phyloP scores from a whole-genome alignment of 2,797 vertebrate species.

The Cyclura pinguis region DNA sequence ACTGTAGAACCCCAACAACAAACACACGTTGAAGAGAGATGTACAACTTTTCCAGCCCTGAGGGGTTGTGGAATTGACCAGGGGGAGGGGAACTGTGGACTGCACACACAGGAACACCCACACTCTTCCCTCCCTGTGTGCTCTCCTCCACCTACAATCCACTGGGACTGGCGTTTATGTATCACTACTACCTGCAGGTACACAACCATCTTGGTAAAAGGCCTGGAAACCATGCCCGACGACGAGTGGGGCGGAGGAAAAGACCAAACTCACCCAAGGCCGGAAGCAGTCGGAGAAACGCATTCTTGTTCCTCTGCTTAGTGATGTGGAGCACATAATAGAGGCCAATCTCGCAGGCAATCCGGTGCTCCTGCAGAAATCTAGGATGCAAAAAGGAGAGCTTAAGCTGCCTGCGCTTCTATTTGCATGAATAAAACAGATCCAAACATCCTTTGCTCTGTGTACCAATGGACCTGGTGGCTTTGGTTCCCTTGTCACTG shows the following conservation, averaged over 20 bases:
- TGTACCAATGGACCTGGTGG: no score
- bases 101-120: no score
- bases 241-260: background rate
- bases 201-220: no score
- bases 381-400: conserved; percentile 66
- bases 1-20: conserved; percentile 74
- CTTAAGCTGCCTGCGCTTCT: accelerated
- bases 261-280: conserved; percentile 84
- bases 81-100: no score
- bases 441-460: background rate
- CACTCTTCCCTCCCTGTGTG: no score
- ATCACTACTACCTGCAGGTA: no score
- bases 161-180: no score
- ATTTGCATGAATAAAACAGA: background rate
- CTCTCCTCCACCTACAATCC: no score
- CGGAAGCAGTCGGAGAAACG: conserved; percentile 91
- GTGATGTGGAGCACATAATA: conserved; percentile 96
- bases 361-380: conserved; percentile 92
- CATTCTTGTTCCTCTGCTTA: conserved; percentile 95
- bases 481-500: background rate
- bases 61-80: no score
- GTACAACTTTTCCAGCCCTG: background rate
- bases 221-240: no score
- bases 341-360: conserved; percentile 95
- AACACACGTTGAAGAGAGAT: background rate